phyloP scores from a whole-genome alignment of 2,888 invertebrate genomes.

The Elgonia sp. region DNA sequence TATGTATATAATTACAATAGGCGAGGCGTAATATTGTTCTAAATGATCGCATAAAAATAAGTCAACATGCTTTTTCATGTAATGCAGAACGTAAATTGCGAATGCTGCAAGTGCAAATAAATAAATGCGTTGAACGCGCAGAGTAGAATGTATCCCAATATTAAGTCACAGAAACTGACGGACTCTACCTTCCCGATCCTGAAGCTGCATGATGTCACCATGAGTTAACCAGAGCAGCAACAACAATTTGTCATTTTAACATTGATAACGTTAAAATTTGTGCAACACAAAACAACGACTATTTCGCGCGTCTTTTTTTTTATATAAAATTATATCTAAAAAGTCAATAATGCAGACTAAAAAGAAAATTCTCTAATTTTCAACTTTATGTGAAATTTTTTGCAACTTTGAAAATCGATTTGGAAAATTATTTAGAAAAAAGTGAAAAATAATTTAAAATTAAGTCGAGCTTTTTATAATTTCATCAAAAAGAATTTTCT shows the following conservation, averaged over 20 bases:
- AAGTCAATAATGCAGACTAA: too few relatives aligned
- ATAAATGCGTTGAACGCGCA: constrained; percentile 85
- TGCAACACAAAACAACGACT: constrained; percentile 53
- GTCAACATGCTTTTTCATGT: constrained; percentile 72
- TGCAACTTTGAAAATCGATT: too few relatives aligned
- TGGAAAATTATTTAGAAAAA: neutral
- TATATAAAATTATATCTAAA: too few relatives aligned
- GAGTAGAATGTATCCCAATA: constrained; percentile 86
- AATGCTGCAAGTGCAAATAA: constrained; percentile 84
- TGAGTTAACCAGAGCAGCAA: constrained; percentile 84
- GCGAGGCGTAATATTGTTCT: too few relatives aligned
- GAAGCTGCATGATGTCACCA: constrained; percentile 87
- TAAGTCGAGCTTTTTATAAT: too few relatives aligned
- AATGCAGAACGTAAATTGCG: constrained; percentile 68
- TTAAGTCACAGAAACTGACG: constrained; percentile 87
- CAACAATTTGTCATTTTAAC: constrained; percentile 80
- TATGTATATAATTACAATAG: too few relatives aligned
- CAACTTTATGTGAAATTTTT: too few relatives aligned
- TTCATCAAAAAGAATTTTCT: too few relatives aligned
- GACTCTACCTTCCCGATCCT: constrained; percentile 94
- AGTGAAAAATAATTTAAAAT: too few relatives aligned
- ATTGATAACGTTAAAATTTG: constrained; percentile 61
- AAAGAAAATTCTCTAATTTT: too few relatives aligned
- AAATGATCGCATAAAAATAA: too few relatives aligned
- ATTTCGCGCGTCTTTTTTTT: constrained; percentile 38